Conservation (phyloP, 2,113 vertebrate genomes). For the Microcebus griseorufus region DNA sequence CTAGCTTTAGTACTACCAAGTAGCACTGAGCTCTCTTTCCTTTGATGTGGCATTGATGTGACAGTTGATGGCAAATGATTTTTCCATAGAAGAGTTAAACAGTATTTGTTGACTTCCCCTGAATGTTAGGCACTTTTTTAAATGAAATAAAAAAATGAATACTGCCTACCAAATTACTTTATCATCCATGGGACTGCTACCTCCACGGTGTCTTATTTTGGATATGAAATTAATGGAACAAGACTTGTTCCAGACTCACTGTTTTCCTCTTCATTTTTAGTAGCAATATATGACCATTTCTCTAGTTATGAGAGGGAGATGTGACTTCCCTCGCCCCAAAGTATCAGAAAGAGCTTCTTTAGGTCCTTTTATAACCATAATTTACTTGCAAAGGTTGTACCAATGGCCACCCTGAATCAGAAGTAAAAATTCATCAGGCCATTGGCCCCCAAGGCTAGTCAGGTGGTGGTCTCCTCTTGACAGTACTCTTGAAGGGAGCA, state of each 20-base stretch:
- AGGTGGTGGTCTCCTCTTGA: background rate
- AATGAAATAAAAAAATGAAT: background rate
- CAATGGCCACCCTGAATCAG: background rate
- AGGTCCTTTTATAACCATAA: background rate
- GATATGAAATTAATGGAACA: background rate
- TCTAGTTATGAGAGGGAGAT: background rate
- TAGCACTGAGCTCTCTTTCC: background rate
- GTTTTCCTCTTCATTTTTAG: background rate
- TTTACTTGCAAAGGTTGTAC: background rate
- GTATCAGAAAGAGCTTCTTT: background rate
- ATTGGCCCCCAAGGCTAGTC: background rate
- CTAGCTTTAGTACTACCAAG: background rate
- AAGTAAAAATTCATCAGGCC: background rate
- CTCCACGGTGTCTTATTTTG: background rate
- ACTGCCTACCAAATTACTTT: background rate
- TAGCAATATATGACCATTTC: background rate
- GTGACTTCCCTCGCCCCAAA: accelerated
- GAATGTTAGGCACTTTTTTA: background rate
- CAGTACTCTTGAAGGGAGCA: background rate
- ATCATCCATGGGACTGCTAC: background rate
- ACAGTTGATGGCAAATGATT: background rate
- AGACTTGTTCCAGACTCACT: background rate
- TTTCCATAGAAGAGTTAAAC: background rate
- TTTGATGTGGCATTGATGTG: background rate
- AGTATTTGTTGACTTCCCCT: background rate